Evolutionary conservation across 92 coral and sea anemone species (phyloP).

Genomic region (Parazoanthus atlanticus): DNA sequence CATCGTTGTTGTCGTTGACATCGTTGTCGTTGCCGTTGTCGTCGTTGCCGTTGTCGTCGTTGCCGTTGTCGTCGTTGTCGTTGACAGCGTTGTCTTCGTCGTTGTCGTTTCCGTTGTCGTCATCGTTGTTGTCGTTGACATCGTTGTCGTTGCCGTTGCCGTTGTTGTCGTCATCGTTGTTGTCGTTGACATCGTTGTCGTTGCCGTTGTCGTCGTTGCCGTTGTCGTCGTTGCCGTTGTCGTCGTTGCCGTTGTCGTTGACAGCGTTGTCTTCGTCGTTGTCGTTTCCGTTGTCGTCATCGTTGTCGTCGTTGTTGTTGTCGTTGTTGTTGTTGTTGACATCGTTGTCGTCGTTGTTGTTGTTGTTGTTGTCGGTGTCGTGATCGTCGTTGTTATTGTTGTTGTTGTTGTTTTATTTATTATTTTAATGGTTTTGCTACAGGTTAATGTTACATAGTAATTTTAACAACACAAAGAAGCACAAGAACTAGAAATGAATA

Average conservation of each 20-base stretch:
- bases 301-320: neutral
- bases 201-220: neutral
- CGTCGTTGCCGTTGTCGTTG: neutral
- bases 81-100: neutral
- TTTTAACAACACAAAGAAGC: too few species aligned
- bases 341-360: neutral
- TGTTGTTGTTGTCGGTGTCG: neutral
- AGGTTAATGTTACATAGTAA: neutral
- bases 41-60: neutral
- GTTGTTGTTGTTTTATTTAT: too few species aligned
- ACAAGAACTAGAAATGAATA: too few species aligned
- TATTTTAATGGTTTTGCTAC: too few species aligned
- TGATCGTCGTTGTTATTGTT: neutral
- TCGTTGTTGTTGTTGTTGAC: neutral
- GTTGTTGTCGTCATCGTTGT: neutral
- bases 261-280: neutral
- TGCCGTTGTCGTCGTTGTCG: neutral
- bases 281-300: neutral
- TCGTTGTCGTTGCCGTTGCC: neutral
- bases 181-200: neutral
- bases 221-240: neutral
- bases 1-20: neutral
- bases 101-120: neutral
- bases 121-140: neutral
- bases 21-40: neutral